These are phyloP conservation scores for Ardeotis arabs DNA, from an alignment of 2,113 vertebrate species.

Conservation along the genomic window DNA sequence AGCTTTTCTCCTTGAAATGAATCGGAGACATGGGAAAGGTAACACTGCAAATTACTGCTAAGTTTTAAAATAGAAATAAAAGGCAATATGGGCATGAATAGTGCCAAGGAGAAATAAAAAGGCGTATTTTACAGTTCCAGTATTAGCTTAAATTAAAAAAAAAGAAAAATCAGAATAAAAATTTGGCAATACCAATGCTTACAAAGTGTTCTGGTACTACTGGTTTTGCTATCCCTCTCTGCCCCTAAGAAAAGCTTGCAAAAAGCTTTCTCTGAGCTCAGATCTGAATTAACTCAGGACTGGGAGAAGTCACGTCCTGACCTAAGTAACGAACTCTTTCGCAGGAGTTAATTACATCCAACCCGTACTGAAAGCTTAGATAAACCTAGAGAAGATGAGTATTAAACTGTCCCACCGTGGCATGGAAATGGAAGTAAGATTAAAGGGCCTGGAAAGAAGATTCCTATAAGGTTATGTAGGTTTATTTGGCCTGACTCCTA, in stretches of 20 bases:
- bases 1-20: not conserved
- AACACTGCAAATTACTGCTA: not conserved
- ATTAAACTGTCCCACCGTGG: not conserved
- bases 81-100: not conserved
- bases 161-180: not conserved
- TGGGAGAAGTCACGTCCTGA: not conserved
- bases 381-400: not conserved
- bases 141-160: not conserved
- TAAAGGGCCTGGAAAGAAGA: not conserved
- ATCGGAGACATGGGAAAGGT: not conserved
- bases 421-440: not conserved
- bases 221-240: not conserved
- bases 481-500: not conserved
- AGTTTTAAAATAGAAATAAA: not conserved
- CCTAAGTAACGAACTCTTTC: not conserved
- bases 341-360: not conserved
- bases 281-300: not conserved
- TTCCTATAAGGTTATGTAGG: not conserved
- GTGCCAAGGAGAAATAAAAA: not conserved
- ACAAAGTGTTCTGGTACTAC: not conserved
- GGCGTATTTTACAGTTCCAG: not conserved
- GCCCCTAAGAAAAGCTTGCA: not conserved
- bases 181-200: not conserved
- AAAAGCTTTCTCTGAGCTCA: not conserved
- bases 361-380: not conserved